Base-by-base conservation (phyloP, 2,113 vertebrate genomes). In the Lagopus muta region DNA sequence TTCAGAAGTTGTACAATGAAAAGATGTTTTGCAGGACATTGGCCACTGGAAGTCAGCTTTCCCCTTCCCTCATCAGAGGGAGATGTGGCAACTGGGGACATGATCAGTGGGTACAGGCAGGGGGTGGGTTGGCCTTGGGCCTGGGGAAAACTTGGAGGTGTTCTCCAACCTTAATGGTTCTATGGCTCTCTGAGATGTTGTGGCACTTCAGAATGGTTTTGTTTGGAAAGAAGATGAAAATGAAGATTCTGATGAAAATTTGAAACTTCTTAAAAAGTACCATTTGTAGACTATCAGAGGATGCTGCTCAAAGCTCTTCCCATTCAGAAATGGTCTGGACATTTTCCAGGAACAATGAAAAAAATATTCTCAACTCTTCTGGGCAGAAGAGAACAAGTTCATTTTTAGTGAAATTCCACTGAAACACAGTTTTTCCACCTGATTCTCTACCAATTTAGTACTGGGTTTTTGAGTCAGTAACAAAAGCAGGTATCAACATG, bases 211-310 rank as follows among this genome's bases (percentile, higher is more conserved):
- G 12, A 89, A 18, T 2, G 1, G 4, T 1, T 4, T 65, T 47
- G 2, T 45, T 30, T 43, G 5, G 40, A 73, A 90, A 58, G 0
- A 48, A 28, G 50, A 62, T 16, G 11, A 50, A 85, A 92, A 76
- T 48, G 5, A 20, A 34, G 9, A 45, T 88, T 57, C 22, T 36
- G 3, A 6, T 32, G 66, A 74, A 62, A 60, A 84, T 47, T 2
- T 50, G 21, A 67, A 64, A 43, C 14, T 4, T 54, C 30, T 88
- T 13, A 22, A 55, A 78, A 89, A 55, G 0, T 15, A 52, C 8
- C 3, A 0, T 1, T 45, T 47, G 19, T 3, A 2, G 0, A 8
- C 20, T 48, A 5, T 5, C 10, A 20, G 19, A 67, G 3, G 34
- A 47, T 22, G 75, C 71, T 57, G 9, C 8, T 61, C 22, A 40